phyloP scores from a whole-genome alignment of 2,113 vertebrate species.

The Grallaria varia region DNA sequence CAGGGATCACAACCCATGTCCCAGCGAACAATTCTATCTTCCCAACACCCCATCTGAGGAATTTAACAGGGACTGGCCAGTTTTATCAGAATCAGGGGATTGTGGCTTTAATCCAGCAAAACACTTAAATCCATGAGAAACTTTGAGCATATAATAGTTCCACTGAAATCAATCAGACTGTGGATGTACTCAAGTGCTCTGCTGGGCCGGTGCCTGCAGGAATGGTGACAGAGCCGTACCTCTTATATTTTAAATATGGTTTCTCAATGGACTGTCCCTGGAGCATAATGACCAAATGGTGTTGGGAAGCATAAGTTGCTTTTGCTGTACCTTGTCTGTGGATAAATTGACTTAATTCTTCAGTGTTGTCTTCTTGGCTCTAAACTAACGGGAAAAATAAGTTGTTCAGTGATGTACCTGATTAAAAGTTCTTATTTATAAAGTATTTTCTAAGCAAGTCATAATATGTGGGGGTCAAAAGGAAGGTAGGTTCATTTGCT shows the following conservation, averaged over 20 bases:
- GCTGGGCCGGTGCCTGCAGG: constrained; percentile 18
- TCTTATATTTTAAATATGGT: not conserved
- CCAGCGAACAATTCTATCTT: not conserved
- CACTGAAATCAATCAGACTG: constrained; percentile 11
- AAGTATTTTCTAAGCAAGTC: not conserved
- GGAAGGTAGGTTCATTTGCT: not conserved
- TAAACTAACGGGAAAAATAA: not conserved
- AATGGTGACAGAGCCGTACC: not conserved
- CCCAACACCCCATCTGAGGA: not conserved
- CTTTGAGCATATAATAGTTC: not conserved
- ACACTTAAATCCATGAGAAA: constrained; percentile 46
- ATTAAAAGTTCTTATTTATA: not conserved
- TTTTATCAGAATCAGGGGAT: constrained; percentile 17
- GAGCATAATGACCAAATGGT: not conserved
- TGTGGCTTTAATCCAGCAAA: constrained; percentile 53
- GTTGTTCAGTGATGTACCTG: not conserved
- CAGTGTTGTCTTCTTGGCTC: not conserved
- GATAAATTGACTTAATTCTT: not conserved
- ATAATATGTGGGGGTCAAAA: not conserved
- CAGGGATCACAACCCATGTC: not conserved
- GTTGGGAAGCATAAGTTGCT: not conserved
- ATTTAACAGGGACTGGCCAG: not conserved
- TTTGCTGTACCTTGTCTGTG: not conserved
- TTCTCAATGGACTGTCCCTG: not conserved
- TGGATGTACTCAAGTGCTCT: not conserved